Evolutionary conservation across 1,140 invertebrate genomes (phyloP).

Genomic region (Frieseomelitta varia): DNA sequence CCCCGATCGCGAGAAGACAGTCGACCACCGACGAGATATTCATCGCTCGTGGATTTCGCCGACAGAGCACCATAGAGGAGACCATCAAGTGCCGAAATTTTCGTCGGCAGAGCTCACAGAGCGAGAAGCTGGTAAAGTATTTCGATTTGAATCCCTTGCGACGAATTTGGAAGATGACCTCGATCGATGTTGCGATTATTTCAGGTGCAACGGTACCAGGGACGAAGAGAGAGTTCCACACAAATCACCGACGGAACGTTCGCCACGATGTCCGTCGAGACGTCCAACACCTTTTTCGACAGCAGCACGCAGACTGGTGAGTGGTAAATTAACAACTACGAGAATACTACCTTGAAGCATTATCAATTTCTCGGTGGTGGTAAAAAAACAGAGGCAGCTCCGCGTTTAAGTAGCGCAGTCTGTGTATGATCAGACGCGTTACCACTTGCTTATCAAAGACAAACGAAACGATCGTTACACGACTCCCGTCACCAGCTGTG

Average conservation of each 20-base stretch:
- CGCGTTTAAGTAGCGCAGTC: slow-evolving; percentile 12
- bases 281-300: slow-evolving; percentile 95
- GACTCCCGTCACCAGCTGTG: too few relatives aligned
- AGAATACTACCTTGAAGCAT: too few relatives aligned
- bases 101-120: slow-evolving; percentile 90
- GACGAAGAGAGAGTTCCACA: slow-evolving; percentile 92
- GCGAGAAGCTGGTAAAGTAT: slow-evolving; percentile 87
- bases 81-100: slow-evolving; percentile 95
- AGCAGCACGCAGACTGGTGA: slow-evolving; percentile 96
- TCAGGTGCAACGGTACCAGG: slow-evolving; percentile 85
- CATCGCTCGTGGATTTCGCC: slow-evolving; percentile 93
- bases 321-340: too few relatives aligned
- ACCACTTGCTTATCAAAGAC: neutral
- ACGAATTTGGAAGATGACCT: neutral
- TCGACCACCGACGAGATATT: slow-evolving; percentile 96
- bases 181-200: neutral
- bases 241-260: slow-evolving; percentile 96
- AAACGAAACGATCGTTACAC: neutral
- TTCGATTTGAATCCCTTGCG: neutral
- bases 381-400: too few relatives aligned
- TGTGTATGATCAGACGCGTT: neutral
- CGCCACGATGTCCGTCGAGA: slow-evolving; percentile 95
- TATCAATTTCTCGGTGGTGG: too few relatives aligned
- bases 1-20: slow-evolving; percentile 90
- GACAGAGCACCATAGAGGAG: slow-evolving; percentile 95